Conservation (phyloP, 1,140 invertebrate species). For the Scaptomyza graminum region DNA sequence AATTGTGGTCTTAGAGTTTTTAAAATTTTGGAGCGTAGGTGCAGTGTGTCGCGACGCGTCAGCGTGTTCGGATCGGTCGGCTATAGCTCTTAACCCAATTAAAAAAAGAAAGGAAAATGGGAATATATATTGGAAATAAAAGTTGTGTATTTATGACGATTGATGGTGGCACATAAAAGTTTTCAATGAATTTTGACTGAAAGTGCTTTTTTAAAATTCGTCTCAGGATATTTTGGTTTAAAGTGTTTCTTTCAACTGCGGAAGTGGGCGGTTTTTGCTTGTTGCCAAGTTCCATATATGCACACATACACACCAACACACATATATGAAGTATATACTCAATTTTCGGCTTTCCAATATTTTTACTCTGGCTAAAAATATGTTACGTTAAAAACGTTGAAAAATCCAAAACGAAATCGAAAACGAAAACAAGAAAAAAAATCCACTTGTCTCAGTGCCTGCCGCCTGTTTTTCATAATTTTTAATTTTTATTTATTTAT, state of each 20-base stretch:
- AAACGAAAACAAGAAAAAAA: slow-evolving; percentile 6
- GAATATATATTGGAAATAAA: slow-evolving; percentile 7
- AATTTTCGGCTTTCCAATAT: slow-evolving; percentile 75
- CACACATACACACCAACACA: slow-evolving; percentile 2
- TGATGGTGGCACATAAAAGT: background rate
- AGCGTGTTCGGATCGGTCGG: slow-evolving; percentile 70
- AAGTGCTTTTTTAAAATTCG: background rate
- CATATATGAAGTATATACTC: background rate
- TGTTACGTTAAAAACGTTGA: slow-evolving; percentile 56
- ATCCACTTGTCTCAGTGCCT: slow-evolving; percentile 60
- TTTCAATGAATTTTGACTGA: background rate
- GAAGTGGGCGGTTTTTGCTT: slow-evolving; percentile 61
- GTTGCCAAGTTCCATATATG: slow-evolving; percentile 59
- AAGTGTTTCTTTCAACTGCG: slow-evolving; percentile 28
- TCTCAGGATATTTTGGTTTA: slow-evolving; percentile 34
- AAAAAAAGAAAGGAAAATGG: slow-evolving; percentile 20
- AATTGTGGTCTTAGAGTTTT: slow-evolving; percentile 75
- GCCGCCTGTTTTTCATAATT: slow-evolving; percentile 79
- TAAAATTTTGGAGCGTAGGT: slow-evolving; percentile 83
- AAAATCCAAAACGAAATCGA: slow-evolving; percentile 63
- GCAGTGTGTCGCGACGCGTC: slow-evolving; percentile 83
- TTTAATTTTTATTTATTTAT: slow-evolving; percentile 78
- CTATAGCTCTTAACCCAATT: slow-evolving; percentile 29
- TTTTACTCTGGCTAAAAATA: slow-evolving; percentile 79
- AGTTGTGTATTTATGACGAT: background rate